Percentiles rank a stretch among this genome's conserved stretches.
These are phyloP conservation scores for Ornithorhynchus anatinus DNA, from an alignment of 2,113 vertebrate genomes.

Conservation along the genomic window DNA sequence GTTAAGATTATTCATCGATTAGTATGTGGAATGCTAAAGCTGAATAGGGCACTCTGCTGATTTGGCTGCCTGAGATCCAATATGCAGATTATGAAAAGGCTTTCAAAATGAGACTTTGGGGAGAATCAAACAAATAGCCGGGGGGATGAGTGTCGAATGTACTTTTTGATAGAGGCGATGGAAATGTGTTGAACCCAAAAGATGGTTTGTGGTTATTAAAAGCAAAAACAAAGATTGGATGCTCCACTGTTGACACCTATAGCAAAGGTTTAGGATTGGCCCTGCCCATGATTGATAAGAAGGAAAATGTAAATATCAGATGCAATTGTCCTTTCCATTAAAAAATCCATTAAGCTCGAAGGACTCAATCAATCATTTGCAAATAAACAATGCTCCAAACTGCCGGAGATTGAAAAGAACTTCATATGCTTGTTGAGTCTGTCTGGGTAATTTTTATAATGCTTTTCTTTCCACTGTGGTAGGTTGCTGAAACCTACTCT, in stretches of 20 bases:
- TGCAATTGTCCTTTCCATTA: background rate
- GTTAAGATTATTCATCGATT: too few species aligned
- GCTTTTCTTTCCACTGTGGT: slow-evolving; percentile 31
- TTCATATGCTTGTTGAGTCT: slow-evolving; percentile 47
- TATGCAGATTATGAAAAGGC: background rate
- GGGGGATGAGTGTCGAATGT: background rate
- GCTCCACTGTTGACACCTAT: background rate
- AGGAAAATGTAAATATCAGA: background rate
- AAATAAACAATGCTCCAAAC: slow-evolving; percentile 57
- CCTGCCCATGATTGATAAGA: background rate
- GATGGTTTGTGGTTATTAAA: slow-evolving; percentile 61
- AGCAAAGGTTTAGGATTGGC: background rate
- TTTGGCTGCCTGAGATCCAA: background rate
- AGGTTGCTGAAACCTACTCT: slow-evolving; percentile 35
- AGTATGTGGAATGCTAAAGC: too few species aligned
- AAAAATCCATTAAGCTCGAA: slow-evolving; percentile 57
- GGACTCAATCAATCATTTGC: slow-evolving; percentile 55
- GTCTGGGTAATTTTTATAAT: slow-evolving; percentile 24
- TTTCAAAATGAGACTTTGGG: background rate
- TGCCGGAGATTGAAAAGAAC: slow-evolving; percentile 50
- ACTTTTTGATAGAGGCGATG: slow-evolving; percentile 1
- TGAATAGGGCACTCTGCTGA: too few species aligned
- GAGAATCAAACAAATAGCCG: background rate
- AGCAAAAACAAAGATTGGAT: slow-evolving; percentile 7
- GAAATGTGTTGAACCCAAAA: slow-evolving; percentile 27